Evolutionary conservation across 1,140 invertebrate species (phyloP).

Genomic region (Andricus grossulariae): DNA sequence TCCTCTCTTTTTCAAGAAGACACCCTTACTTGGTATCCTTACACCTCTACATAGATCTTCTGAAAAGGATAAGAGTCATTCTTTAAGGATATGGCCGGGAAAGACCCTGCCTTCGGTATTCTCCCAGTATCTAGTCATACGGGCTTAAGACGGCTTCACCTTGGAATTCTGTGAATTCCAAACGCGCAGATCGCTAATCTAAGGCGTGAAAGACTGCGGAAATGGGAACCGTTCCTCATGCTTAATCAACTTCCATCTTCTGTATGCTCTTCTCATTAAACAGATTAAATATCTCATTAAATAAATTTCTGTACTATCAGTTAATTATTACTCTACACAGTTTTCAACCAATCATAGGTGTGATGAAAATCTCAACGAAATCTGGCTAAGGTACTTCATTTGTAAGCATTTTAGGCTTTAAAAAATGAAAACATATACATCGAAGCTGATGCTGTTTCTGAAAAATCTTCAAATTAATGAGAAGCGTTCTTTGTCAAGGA

Average conservation of each 20-base stretch:
- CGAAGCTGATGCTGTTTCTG: too few species aligned
- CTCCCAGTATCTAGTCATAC: slow-evolving; percentile 14
- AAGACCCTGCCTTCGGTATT: slow-evolving; percentile 6
- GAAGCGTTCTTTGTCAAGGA: too few species aligned
- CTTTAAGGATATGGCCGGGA: slow-evolving; percentile 40
- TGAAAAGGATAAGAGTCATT: slow-evolving; percentile 48
- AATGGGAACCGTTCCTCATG: background rate
- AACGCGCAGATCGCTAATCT: background rate
- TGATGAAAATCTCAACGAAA: too few species aligned
- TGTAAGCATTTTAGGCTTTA: too few species aligned
- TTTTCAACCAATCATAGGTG: too few species aligned
- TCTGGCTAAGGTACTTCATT: too few species aligned
- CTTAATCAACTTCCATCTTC: too few species aligned
- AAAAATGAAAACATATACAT: too few species aligned
- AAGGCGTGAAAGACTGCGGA: background rate
- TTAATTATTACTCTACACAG: too few species aligned
- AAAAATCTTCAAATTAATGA: too few species aligned
- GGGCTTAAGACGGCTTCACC: slow-evolving; percentile 6
- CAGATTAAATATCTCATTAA: background rate
- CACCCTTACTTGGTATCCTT: slow-evolving; percentile 34
- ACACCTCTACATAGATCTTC: slow-evolving; percentile 39
- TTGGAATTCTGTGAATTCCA: slow-evolving; percentile 28
- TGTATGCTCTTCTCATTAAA: background rate
- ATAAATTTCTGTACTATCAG: too few species aligned
- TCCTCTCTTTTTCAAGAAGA: slow-evolving; percentile 45